Conservation (phyloP, 2,888 invertebrate genomes). For the Pyralis farinalis region DNA sequence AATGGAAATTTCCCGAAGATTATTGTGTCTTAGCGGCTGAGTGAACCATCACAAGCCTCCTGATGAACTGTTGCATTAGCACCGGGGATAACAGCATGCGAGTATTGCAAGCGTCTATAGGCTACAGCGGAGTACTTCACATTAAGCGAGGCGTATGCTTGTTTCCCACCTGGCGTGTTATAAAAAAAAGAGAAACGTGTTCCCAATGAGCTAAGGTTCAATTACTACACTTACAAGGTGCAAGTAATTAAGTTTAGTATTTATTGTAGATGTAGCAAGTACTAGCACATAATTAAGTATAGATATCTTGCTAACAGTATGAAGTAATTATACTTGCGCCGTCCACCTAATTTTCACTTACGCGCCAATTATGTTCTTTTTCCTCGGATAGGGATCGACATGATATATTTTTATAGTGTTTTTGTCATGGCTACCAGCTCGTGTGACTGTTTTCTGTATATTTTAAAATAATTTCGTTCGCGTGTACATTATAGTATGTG, state of each 20-base stretch:
- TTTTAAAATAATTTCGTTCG: background rate
- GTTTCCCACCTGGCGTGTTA: too few species aligned
- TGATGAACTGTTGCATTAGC: too few species aligned
- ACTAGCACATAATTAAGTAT: slow-evolving; percentile 39
- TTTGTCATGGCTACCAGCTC: background rate
- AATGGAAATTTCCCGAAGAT: too few species aligned
- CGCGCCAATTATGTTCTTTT: slow-evolving; percentile 32
- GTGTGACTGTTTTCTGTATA: background rate
- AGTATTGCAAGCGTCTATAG: too few species aligned
- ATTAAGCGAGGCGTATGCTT: too few species aligned
- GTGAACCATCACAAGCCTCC: too few species aligned
- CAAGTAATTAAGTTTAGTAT: background rate
- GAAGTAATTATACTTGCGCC: slow-evolving; percentile 42
- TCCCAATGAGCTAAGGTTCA: too few species aligned
- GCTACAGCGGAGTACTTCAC: too few species aligned
- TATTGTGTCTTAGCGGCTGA: too few species aligned
- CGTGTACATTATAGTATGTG: too few species aligned
- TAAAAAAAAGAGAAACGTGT: too few species aligned
- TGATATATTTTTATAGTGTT: slow-evolving; percentile 10
- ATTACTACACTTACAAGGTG: background rate
- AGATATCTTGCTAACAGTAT: slow-evolving; percentile 38
- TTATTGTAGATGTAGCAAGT: background rate
- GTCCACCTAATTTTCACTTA: slow-evolving; percentile 49
- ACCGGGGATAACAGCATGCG: too few species aligned
- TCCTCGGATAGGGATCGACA: slow-evolving; percentile 17